Base-by-base conservation (phyloP, 1,140 invertebrate genomes). In the Bombus picipes region DNA sequence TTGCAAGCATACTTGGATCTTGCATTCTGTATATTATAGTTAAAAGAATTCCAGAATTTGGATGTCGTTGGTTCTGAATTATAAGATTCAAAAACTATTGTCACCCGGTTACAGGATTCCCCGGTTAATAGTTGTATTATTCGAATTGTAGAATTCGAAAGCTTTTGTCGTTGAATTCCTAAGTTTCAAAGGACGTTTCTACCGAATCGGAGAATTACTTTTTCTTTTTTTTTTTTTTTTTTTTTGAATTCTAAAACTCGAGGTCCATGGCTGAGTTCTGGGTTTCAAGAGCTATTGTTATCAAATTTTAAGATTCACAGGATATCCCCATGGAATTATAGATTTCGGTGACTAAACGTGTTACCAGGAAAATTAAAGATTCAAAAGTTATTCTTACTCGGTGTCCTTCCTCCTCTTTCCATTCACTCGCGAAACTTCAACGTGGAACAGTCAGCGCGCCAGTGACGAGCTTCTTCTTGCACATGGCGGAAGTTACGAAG, bases 391-490 rank as follows among this genome's bases (percentile, higher is more conserved):
- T 62, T 62, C 59, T n/a, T 62, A n/a, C 18, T 18, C 8, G 8
- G 9, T 22, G 34, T 41, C 13, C 28, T 43, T 32, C 1, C 41
- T 32, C 10, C 28, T 39, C 13, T 32, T 1, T 15, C 15, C 70
- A 3, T 13, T 53, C 32, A 37, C 34, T 15, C 13, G 1, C 12
- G 43, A 79, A 66, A 79, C 28, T 65, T 66, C 5, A 68, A 37
- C 25, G 15, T 32, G 12, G 73, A 73, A 12, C 47, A 15, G 43
- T 10, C 32, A 43, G 8, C 43, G 37, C 71, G 47, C 3, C 32
- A 6, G 39, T 34, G 82, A 84, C 62, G 34, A 59, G 34, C 78
- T 78, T 57, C 74, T 71, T 84, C 53, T 34, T 47, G 65, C 75
- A 13, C 22, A 68, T 28, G 62, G 18, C 41, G 32, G 43, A 43